Evolutionary conservation across 2,113 vertebrate genomes (phyloP).

Genomic region (Spea bombifrons): DNA sequence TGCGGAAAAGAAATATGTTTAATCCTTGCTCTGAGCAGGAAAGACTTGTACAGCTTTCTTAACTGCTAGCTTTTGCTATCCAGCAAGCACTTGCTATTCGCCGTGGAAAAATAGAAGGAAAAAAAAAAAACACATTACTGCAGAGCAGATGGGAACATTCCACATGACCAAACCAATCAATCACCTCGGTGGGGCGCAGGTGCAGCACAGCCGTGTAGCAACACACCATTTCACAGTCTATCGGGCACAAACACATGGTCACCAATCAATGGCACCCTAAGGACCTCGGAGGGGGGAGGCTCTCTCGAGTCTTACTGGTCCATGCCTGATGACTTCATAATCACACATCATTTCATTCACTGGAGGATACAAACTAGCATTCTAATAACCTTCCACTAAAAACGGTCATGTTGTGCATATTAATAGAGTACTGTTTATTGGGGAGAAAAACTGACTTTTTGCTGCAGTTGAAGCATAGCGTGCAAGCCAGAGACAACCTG

Average conservation of each 20-base stretch:
- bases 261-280: conserved; percentile 99
- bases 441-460: conserved; percentile 57
- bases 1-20: conserved; percentile 6
- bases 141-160: conserved; percentile 99
- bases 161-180: conserved; percentile 99
- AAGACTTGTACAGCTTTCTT: conserved; percentile 74
- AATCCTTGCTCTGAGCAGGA: conserved; percentile 60
- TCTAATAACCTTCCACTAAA: conserved; percentile 84
- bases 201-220: conserved; percentile 98
- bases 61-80: conserved; percentile 70
- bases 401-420: conserved; percentile 80
- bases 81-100: conserved; percentile 74
- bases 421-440: conserved; percentile 69
- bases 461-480: conserved; percentile 55
- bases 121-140: conserved; percentile 85
- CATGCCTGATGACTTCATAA: conserved; percentile 99
- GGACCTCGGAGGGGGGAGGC: conserved; percentile 81
- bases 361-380: conserved; percentile 89
- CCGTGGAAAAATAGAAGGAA: conserved; percentile 56
- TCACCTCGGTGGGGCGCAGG: conserved; percentile 98
- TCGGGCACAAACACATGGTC: conserved; percentile 99
- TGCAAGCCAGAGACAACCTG: conserved; percentile 59
- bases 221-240: conserved; percentile 99
- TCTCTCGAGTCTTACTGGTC: conserved; percentile 87
- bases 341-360: conserved; percentile 97